These are phyloP conservation scores for Graptemys geographica DNA, from an alignment of 2,797 vertebrate species.

Conservation along the genomic window DNA sequence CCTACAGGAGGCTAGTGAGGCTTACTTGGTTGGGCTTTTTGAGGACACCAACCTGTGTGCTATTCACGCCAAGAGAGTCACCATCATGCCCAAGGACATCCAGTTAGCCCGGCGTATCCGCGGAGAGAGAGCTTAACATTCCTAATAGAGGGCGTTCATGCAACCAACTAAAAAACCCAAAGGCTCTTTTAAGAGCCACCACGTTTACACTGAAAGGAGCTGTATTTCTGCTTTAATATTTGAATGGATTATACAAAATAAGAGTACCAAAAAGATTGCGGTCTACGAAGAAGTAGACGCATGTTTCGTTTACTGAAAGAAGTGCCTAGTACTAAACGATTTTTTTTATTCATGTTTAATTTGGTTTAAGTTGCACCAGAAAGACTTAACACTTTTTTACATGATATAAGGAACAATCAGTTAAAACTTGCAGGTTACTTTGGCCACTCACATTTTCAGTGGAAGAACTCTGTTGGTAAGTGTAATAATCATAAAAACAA, in stretches of 20 bases:
- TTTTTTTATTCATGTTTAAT: not conserved
- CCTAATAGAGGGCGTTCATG: rapidly evolving
- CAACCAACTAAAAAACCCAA: not conserved
- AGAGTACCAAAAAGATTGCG: not conserved
- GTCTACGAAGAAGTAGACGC: not conserved
- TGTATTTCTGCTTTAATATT: not conserved
- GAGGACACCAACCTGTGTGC: slow-evolving; percentile 92
- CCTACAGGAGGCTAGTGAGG: not conserved
- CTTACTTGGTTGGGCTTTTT: not conserved
- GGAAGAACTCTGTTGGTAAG: not conserved
- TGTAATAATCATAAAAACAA: not conserved
- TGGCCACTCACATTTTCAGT: too few relatives aligned
- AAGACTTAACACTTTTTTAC: not conserved
- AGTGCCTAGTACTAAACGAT: not conserved
- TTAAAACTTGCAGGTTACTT: too few relatives aligned
- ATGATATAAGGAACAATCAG: not conserved
- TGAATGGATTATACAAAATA: not conserved
- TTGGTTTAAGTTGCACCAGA: not conserved
- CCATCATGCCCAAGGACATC: slow-evolving; percentile 94
- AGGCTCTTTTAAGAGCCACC: slow-evolving; percentile 84
- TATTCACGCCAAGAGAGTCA: slow-evolving; percentile 91
- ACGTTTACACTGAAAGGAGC: not conserved
- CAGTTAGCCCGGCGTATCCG: slow-evolving; percentile 91
- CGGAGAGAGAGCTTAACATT: slow-evolving; percentile 71
- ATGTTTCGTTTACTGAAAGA: not conserved